Evolutionary conservation across 2,113 vertebrate genomes (phyloP).

Genomic region (Petrocephalus microphthalmus): DNA sequence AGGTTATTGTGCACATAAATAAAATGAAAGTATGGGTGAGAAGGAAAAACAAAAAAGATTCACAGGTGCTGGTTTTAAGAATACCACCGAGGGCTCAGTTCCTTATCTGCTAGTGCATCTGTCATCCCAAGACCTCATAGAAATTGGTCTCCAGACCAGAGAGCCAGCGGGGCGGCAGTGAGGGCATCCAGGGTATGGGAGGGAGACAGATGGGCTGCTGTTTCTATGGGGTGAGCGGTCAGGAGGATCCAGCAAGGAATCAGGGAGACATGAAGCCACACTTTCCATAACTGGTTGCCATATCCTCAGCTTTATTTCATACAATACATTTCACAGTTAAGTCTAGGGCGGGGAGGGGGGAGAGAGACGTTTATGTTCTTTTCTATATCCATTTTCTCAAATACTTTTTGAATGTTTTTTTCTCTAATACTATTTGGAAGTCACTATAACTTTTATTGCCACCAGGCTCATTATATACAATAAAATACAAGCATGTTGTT

Average conservation of each 20-base stretch:
- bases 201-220: neutral
- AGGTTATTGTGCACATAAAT: neutral
- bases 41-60: neutral
- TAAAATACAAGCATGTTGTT: constrained; percentile 11
- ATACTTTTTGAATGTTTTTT: constrained; percentile 16
- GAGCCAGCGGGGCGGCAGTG: neutral
- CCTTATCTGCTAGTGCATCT: neutral
- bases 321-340: constrained; percentile 23
- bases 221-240: neutral
- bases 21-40: neutral
- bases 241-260: neutral
- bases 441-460: constrained; percentile 19
- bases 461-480: constrained; percentile 9
- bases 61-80: neutral
- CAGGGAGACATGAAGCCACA: neutral
- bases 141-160: neutral
- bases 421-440: constrained; percentile 10
- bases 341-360: constrained; percentile 1
- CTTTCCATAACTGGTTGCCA: constrained; percentile 1
- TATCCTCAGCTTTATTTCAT: constrained; percentile 22
- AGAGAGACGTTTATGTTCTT: constrained; percentile 6
- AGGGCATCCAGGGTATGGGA: neutral
- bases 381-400: constrained; percentile 19
- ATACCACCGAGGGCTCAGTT: neutral
- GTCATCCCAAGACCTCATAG: neutral